Evolutionary conservation across 2,113 vertebrate genomes (phyloP), one percentile per base, ranked within the genome.

Genomic region (Amia ocellicauda): DNA sequence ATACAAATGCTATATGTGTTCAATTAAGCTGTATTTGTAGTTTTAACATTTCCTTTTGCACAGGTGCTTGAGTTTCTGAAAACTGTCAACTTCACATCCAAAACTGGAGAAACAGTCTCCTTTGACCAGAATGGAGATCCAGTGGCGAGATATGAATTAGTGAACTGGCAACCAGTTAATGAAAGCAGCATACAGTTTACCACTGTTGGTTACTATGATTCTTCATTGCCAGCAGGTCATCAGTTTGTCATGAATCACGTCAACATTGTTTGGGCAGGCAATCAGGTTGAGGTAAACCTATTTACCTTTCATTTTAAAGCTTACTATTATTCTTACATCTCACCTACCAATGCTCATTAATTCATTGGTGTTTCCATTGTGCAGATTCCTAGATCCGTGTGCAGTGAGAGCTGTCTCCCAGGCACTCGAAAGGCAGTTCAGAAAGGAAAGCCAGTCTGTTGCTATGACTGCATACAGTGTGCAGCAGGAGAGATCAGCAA

Each of bases 161-260:
- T 89, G 41, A 89, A 89, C 71, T 89, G 87, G 87, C 83, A 87
- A 55, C 71, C 20, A 9, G 71, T 72, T n/a, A 20, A 67, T 5
- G 66, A 76, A 9, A 76, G 78, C 19, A 73, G 65, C 0, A 68
- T 87, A 26, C 65, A 77, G 26, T 89, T 89, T 61, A 81, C 77
- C 63, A 76, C 78, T 31, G 81, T 89, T 2, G 87, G 87, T 28
- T 86, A 79, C 63, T 89, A 88, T 51, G 87, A 89, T 2, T 82
- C 81, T 13, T 84, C 84, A 0, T 58, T 82, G 16, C 83, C 81
- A 14, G 62, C 64, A 24, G 82, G 79, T 59, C 52, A 80, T 57
- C 80, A 63, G 45, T 84, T 89, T 68, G 61, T 80, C 16, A 78
- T 86, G 16, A 74, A 73, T 2, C 69, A 63, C 17, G 60, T 76